Evolutionary conservation across 2,797 vertebrate genomes (phyloP), one percentile per base, ranked within the genome.

Genomic region (Botia almorhae): DNA sequence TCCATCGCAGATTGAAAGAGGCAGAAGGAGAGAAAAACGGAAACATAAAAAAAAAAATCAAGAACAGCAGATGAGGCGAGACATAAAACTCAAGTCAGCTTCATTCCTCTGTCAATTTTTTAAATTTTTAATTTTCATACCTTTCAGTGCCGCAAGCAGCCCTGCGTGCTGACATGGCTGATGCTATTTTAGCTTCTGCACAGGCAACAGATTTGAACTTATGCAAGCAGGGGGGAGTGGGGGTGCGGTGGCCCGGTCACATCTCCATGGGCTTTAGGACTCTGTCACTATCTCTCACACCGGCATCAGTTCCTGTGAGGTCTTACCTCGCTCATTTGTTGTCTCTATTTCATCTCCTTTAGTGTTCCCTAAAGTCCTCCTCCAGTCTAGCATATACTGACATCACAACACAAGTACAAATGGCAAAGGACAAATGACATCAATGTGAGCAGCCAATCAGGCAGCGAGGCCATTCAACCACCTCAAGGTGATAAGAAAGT

Each of bases 151-250:
- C 26, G n/a, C 65, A 80, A 79, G 81, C 73, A 83, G 69, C 33
- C 8, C 23, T 85, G 83, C 69, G n/a, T 86, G 85, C 87, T 86
- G 87, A 88, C 79, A 77, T 4, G 19, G 64, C n/a, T 33, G 60
- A 60, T 84, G 81, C 81, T 76, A 81, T 87, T 86, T 87, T 80
- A 87, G 83, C 68, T 84, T 81, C 56, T 75, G 77, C 78, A 67
- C 64, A 82, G 74, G 63, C 81, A 82, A 83, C 80, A 82, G 74
- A 85, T 82, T 74, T 51, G 12, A 68, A 68, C 26, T 84, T 84
- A 73, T 36, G 19, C 76, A 85, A 74, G 63, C 19, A 56, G 51
- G 43, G 23, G 69, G 48, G 55, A 2, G 3, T 33, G 33, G n/a
- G 39, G 26, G 39, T 17, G 80, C 64, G 48, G 55, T 23, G 39